These are phyloP conservation scores for Amblyopsis hoosieri DNA, from an alignment of 2,797 vertebrate species.

Conservation along the genomic window DNA sequence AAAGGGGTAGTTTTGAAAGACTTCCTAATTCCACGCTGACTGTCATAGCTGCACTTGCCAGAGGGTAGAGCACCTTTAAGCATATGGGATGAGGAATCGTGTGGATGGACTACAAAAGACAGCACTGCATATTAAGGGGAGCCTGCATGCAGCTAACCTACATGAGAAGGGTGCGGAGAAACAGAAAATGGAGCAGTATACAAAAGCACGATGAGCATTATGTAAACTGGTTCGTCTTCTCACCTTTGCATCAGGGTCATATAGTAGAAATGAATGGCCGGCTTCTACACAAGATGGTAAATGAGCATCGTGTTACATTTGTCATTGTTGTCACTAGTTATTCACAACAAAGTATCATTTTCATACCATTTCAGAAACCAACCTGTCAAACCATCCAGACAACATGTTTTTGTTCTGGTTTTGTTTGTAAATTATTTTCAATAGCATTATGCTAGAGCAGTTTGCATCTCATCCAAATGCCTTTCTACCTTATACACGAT, in stretches of 20 bases:
- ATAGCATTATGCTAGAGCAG: neutral
- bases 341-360: neutral
- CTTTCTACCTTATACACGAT: conserved; percentile 42
- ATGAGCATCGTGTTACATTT: conserved; percentile 28
- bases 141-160: conserved; percentile 52
- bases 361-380: neutral
- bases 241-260: conserved; percentile 36
- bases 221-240: conserved; percentile 31
- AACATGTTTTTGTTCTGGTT: conserved; percentile 22
- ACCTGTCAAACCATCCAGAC: no score
- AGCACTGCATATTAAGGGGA: conserved; percentile 70
- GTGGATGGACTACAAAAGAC: conserved; percentile 74
- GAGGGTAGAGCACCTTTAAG: conserved; percentile 78
- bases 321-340: conserved; percentile 1
- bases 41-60: conserved; percentile 76
- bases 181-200: conserved; percentile 25
- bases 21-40: conserved; percentile 69
- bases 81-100: conserved; percentile 75
- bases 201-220: conserved; percentile 46
- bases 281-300: conserved; percentile 32
- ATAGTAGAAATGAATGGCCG: conserved; percentile 20
- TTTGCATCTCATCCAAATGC: conserved; percentile 19
- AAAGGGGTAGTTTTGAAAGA: conserved; percentile 71
- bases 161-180: conserved; percentile 51
- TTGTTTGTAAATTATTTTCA: conserved; percentile 23